Evolutionary conservation across 2,888 invertebrate species (phyloP), one percentile per base, ranked within the genome.

Genomic region (Dryocosmus kuriphilus): DNA sequence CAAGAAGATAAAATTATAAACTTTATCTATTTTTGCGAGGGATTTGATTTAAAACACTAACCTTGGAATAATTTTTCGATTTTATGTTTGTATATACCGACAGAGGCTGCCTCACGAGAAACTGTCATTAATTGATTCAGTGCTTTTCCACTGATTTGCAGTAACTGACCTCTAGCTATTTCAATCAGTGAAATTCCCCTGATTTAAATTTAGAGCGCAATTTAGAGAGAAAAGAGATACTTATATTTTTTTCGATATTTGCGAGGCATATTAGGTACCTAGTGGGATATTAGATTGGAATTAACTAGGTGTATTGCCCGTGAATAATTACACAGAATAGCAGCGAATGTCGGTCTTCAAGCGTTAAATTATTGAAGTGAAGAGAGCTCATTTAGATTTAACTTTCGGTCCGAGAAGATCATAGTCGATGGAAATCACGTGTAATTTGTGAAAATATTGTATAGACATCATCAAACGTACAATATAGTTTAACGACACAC

Each of bases 341-440:
- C 77, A 79, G 76, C 41, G 76, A 71, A 57, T 79, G 38, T 27
- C 51, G 63, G 61, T 75, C 80, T 79, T 79, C 71, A 74, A 78
- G 80, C 77, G 77, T 81, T 80, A 81, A 85, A 84, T 81, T 77
- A 80, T 79, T 85, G 41, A 79, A 83, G 83, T 82, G 86, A 85
- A 82, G 84, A 80, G 22, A 32, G 24, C 63, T 11, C 41, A 41
- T 24, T 63, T 41, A 19, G 14, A 32, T 71, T 46, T 71, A 30
- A 71, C 51, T 71, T 71, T 71, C 67, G 46, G 67, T 41, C 24
- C 1, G 30, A 14, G n/a, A 14, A 16, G 60, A 60, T 67, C 38
- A 7, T 41, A 67, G 41, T 30, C 19, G 6, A 71, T 51, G 32
- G 30, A 51, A 30, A 71, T 71, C 51, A 51, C 71, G 51, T 71